Evolutionary conservation across 2,113 vertebrate species (phyloP).

Genomic region (Macroglossus sobrinus): DNA sequence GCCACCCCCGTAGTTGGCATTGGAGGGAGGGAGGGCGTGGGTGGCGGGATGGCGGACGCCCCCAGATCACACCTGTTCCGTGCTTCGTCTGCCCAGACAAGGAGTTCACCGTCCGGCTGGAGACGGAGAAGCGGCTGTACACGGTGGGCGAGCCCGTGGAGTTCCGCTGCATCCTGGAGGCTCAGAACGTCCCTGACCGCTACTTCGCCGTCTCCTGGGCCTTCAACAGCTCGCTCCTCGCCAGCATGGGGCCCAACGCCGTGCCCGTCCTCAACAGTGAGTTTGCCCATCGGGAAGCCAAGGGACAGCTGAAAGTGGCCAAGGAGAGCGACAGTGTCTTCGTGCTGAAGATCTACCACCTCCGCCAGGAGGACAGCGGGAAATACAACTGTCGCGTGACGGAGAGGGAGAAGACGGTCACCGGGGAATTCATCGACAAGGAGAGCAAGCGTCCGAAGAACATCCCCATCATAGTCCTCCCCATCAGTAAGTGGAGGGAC

Average conservation of each 20-base stretch:
- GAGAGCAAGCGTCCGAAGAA: slow-evolving; percentile 96
- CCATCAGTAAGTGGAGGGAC: slow-evolving; percentile 91
- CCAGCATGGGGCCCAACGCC: slow-evolving; percentile 93
- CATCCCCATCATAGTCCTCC: slow-evolving; percentile 92
- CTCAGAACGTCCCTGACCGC: slow-evolving; percentile 93
- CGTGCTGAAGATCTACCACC: slow-evolving; percentile 93
- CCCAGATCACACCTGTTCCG: background rate
- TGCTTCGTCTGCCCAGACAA: slow-evolving; percentile 85
- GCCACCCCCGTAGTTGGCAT: background rate
- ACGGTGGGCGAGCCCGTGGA: slow-evolving; percentile 93
- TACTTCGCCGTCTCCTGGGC: slow-evolving; percentile 99
- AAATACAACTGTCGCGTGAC: slow-evolving; percentile 98
- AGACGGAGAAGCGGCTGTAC: slow-evolving; percentile 93
- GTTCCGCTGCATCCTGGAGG: slow-evolving; percentile 95
- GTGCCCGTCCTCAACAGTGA: slow-evolving; percentile 92
- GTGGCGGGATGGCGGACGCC: background rate
- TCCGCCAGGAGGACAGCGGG: slow-evolving; percentile 91
- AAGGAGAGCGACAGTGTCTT: slow-evolving; percentile 91
- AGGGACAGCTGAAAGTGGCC: slow-evolving; percentile 92
- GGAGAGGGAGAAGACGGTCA: slow-evolving; percentile 92
- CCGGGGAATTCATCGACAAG: slow-evolving; percentile 95
- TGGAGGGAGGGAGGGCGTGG: background rate
- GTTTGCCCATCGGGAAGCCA: slow-evolving; percentile 89
- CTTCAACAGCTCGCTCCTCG: slow-evolving; percentile 97
- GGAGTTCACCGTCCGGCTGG: slow-evolving; percentile 95